phyloP scores from a whole-genome alignment of 2,888 invertebrate species.

The Ypsolopha sequella region DNA sequence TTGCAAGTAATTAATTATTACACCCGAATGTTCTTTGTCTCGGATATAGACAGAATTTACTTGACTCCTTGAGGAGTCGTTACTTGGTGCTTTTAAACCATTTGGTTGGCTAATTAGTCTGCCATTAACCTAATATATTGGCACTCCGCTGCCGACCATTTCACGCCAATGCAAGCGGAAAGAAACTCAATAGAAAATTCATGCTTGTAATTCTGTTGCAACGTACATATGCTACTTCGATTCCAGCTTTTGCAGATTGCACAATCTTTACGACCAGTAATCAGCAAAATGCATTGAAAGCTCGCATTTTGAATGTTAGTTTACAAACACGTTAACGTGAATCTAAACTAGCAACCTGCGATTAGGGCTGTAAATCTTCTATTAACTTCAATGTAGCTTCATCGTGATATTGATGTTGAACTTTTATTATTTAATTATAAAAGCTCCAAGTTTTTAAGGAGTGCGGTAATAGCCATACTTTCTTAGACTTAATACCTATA shows the following conservation, averaged over 20 bases:
- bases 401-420: neutral
- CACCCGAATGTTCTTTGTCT: no score
- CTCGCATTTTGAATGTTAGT: no score
- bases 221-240: no score
- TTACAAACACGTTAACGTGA: no score
- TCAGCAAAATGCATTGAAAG: no score
- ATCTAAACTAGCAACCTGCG: no score
- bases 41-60: neutral
- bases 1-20: no score
- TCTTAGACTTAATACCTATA: constrained; percentile 5
- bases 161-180: constrained; percentile 16
- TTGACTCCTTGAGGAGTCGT: constrained; percentile 42
- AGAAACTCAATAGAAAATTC: neutral
- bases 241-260: no score
- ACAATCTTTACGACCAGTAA: no score
- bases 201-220: no score
- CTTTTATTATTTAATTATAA: neutral
- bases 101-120: constrained; percentile 54
- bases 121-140: constrained; percentile 56
- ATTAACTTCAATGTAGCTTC: no score
- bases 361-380: no score
- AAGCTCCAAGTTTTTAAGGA: neutral
- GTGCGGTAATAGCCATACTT: constrained; percentile 2
- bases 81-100: constrained; percentile 44
- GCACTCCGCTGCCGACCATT: constrained; percentile 29